phyloP scores from a whole-genome alignment of 2,113 vertebrate genomes.

The Nesoenas mayeri region DNA sequence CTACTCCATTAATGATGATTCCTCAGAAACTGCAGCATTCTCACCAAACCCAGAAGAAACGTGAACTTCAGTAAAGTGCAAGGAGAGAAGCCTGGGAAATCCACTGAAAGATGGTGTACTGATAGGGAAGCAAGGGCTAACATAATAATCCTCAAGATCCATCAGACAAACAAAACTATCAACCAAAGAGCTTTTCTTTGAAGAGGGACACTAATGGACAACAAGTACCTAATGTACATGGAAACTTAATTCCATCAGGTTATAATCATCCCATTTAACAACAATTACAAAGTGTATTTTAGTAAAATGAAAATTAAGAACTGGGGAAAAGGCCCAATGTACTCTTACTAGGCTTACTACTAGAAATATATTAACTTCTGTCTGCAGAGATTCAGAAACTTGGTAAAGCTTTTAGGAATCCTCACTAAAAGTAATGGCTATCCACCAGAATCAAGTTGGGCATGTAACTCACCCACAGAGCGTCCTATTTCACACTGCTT shows the following conservation, averaged over 20 bases:
- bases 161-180: not conserved
- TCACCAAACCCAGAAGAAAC: not conserved
- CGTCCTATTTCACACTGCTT: not conserved
- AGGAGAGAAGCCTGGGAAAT: not conserved
- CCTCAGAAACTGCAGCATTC: not conserved
- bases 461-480: fast-evolving
- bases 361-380: not conserved
- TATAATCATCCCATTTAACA: not conserved
- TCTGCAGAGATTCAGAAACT: not conserved
- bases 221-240: not conserved
- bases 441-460: not conserved
- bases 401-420: not conserved
- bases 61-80: not conserved
- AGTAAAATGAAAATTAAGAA: not conserved
- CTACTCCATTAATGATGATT: not conserved
- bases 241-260: not conserved
- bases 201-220: not conserved
- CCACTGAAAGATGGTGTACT: not conserved
- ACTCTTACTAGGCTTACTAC: not conserved
- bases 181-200: not conserved
- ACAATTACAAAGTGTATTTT: not conserved
- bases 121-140: not conserved
- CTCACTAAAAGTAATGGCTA: not conserved
- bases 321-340: not conserved
- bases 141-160: not conserved